Conservation (phyloP, 1,140 invertebrate genomes). For the Eufriesea mexicana region DNA sequence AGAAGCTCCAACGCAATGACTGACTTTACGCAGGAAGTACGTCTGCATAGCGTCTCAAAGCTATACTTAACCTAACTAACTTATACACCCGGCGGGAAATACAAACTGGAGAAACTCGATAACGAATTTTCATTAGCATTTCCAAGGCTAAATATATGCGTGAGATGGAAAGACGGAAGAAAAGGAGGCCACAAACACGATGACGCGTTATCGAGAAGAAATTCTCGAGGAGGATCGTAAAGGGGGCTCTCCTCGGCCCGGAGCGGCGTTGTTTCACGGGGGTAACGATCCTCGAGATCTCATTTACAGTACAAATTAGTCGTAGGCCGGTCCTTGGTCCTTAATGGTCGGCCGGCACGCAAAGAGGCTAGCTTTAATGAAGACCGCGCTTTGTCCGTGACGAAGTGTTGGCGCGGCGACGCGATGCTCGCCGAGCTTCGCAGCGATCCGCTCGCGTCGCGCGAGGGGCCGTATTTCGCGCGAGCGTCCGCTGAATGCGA, state of each 20-base stretch:
- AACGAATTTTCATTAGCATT: too few relatives aligned
- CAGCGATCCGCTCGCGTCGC: constrained; percentile 41
- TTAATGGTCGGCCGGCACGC: constrained; percentile 79
- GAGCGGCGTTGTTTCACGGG: constrained; percentile 58
- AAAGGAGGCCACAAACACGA: not conserved
- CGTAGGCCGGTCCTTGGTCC: constrained; percentile 73
- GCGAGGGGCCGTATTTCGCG: constrained; percentile 28
- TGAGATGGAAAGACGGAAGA: not conserved
- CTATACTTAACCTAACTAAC: too few relatives aligned
- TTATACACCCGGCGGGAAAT: too few relatives aligned
- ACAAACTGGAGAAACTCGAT: too few relatives aligned
- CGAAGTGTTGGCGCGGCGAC: constrained; percentile 66
- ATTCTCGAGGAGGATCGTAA: not conserved
- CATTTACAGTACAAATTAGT: constrained; percentile 82
- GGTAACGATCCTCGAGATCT: constrained; percentile 76
- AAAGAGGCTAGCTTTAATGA: constrained; percentile 80
- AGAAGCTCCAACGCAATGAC: too few relatives aligned
- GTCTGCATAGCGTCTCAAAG: too few relatives aligned
- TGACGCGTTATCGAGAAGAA: not conserved
- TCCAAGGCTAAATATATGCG: too few relatives aligned
- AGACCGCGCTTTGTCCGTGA: constrained; percentile 80
- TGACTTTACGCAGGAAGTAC: too few relatives aligned
- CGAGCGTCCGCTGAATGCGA: constrained; percentile 73
- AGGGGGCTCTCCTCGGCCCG: not conserved
- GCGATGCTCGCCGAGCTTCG: constrained; percentile 52